phyloP scores from a whole-genome alignment of 1,140 invertebrate genomes.

The Asobara japonica region DNA sequence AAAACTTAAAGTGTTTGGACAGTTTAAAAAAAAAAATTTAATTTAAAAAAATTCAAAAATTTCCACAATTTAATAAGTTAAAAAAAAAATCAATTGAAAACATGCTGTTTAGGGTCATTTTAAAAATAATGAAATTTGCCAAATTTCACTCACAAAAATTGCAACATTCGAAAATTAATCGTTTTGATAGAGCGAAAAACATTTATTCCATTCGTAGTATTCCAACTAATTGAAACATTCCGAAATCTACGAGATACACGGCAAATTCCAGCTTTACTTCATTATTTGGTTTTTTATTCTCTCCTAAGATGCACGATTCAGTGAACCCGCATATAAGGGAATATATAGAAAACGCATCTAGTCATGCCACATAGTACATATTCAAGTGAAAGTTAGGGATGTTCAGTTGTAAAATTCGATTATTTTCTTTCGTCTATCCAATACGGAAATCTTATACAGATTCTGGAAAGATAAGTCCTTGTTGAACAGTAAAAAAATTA shows the following conservation, averaged over 20 bases:
- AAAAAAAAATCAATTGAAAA: too few species aligned
- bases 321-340: not conserved
- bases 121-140: too few species aligned
- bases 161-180: not conserved
- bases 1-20: too few species aligned
- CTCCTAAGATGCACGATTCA: not conserved
- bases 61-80: not conserved
- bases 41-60: not conserved
- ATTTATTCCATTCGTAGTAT: too few species aligned
- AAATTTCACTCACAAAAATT: not conserved
- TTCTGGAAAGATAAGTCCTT: too few species aligned
- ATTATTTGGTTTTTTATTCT: not conserved
- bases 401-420: not conserved
- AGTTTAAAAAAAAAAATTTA: not conserved
- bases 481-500: too few species aligned
- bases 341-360: not conserved
- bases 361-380: not conserved
- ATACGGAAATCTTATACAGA: too few species aligned
- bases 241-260: not conserved
- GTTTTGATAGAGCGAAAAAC: too few species aligned
- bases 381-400: not conserved
- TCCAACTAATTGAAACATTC: not conserved
- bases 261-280: not conserved
- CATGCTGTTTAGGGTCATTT: too few species aligned
- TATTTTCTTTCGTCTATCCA: not conserved